Conservation (phyloP, 2,888 invertebrate species). For the Xestobium rufovillosum region DNA sequence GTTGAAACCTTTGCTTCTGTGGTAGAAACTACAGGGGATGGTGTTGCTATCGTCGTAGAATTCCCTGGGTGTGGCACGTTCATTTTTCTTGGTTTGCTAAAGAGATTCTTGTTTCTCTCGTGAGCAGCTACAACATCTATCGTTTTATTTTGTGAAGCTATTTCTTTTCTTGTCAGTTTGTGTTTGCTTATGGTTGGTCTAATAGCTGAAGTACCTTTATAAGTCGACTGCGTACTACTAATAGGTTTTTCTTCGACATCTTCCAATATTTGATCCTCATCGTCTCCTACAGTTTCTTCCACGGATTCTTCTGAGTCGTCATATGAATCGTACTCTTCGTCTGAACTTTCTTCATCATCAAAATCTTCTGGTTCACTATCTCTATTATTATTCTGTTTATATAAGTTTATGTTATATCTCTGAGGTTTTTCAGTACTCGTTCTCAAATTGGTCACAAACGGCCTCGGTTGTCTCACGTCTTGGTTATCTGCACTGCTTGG, state of each 20-base stretch:
- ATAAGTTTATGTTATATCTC: no score
- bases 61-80: slow-evolving; percentile 29
- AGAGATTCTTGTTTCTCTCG: slow-evolving; percentile 49
- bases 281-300: slow-evolving; percentile 16
- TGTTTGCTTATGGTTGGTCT: no score
- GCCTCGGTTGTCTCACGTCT: no score
- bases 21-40: slow-evolving; percentile 10
- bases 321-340: no score
- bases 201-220: slow-evolving; percentile 34
- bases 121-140: slow-evolving; percentile 47
- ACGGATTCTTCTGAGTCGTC: slow-evolving; percentile 15
- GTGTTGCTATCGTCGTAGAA: slow-evolving; percentile 12
- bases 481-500: no score
- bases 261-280: no score
- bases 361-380: neutral
- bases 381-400: no score
- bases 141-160: slow-evolving; percentile 17
- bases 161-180: slow-evolving; percentile 11
- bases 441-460: no score
- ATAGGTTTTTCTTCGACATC: slow-evolving; percentile 15
- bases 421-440: no score
- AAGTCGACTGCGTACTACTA: slow-evolving; percentile 24
- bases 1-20: slow-evolving; percentile 13
- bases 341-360: slow-evolving; percentile 3
- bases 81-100: slow-evolving; percentile 41